A percentile compares a stretch with the other conserved stretches of the same genome.
phyloP scores from a whole-genome alignment of 2,888 invertebrate species.

The Mycalesis mineus region DNA sequence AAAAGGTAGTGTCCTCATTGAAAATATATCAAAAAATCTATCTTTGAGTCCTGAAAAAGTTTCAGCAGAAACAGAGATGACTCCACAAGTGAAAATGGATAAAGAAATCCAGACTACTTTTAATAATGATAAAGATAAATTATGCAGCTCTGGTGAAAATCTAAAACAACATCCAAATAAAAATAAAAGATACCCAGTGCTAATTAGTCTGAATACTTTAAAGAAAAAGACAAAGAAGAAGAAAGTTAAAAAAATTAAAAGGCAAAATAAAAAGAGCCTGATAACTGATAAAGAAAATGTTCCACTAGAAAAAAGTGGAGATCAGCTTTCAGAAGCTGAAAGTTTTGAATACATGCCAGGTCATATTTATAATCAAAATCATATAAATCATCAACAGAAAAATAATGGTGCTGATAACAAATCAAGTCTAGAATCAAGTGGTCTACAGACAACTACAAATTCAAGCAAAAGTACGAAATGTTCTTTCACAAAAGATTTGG shows the following conservation, averaged over 20 bases:
- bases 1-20: slow-evolving; percentile 54
- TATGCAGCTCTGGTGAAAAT: slow-evolving; percentile 28
- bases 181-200: slow-evolving; percentile 49
- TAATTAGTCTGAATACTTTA: slow-evolving; percentile 59
- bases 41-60: slow-evolving; percentile 50
- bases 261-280: slow-evolving; percentile 37
- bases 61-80: slow-evolving; percentile 36
- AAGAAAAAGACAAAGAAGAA: slow-evolving; percentile 48
- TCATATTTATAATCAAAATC: slow-evolving; percentile 77
- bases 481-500: slow-evolving; percentile 78
- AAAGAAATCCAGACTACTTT: slow-evolving; percentile 66
- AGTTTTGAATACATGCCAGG: slow-evolving; percentile 83
- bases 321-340: slow-evolving; percentile 77
- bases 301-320: slow-evolving; percentile 51
- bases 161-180: slow-evolving; percentile 1
- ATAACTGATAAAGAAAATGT: slow-evolving; percentile 39
- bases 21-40: slow-evolving; percentile 48
- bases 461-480: slow-evolving; percentile 62
- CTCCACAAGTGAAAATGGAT: slow-evolving; percentile 42
- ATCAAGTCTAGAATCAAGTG: slow-evolving; percentile 69
- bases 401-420: slow-evolving; percentile 54
- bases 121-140: slow-evolving; percentile 37
- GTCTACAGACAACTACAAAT: slow-evolving; percentile 48
- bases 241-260: slow-evolving; percentile 43
- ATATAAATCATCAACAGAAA: slow-evolving; percentile 42